Conservation (phyloP, 2,113 vertebrate genomes). For the Phainopepla nitens region DNA sequence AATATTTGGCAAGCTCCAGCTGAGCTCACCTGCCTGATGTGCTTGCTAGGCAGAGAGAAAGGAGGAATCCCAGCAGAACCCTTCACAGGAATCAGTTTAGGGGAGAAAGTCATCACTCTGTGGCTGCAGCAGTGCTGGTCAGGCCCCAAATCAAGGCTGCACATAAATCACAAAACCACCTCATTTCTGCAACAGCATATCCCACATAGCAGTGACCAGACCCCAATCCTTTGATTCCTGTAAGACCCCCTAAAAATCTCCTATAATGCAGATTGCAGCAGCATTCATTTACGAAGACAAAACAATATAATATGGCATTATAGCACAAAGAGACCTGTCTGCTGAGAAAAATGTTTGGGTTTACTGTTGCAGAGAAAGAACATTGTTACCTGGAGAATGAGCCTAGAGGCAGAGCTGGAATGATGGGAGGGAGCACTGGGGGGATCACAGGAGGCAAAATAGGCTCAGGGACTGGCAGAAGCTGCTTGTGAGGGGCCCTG, state of each 20-base stretch:
- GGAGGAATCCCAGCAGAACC: slow-evolving; percentile 18
- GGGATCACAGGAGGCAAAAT: not conserved
- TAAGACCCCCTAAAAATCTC: not conserved
- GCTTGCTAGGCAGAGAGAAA: not conserved
- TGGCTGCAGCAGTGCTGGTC: not conserved
- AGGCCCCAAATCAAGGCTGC: not conserved
- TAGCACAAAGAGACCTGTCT: not conserved
- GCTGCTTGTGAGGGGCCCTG: not conserved
- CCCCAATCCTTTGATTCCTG: not conserved
- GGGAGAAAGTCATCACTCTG: not conserved
- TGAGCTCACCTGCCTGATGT: slow-evolving; percentile 1
- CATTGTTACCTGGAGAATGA: slow-evolving; percentile 45
- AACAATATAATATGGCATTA: not conserved
- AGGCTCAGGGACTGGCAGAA: not conserved
- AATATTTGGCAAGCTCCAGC: slow-evolving; percentile 16
- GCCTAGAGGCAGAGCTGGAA: not conserved
- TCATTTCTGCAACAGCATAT: not conserved
- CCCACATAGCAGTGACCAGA: not conserved
- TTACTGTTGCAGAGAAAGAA: slow-evolving; percentile 19
- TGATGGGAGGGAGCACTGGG: not conserved
- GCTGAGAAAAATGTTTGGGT: not conserved
- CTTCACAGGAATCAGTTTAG: not conserved
- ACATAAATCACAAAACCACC: not conserved
- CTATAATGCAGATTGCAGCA: not conserved
- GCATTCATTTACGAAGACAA: not conserved